Evolutionary conservation across 2,797 vertebrate genomes (phyloP), one percentile per base, ranked within the genome.

Genomic region (Sarcoramphus papa): DNA sequence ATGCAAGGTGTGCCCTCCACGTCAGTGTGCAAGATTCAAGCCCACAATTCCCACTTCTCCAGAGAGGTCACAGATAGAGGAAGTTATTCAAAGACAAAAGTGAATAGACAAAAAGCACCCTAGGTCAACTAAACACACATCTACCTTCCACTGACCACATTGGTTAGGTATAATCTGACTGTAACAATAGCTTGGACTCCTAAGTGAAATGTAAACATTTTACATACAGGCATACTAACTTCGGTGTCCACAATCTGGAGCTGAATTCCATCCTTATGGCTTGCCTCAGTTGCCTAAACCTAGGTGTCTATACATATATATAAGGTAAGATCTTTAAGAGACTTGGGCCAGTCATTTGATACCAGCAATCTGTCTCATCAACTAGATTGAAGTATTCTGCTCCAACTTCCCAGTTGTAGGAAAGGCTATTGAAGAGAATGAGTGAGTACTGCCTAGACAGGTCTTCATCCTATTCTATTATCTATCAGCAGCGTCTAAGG

Each of bases 141-240:
- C 14, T 62, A 8, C 37, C 10, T 68, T 56, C 43, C n/a, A 35
- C 7, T 9, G 43, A 14, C 43, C 33, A 7, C 3, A 0, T 0
- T 20, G 47, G 5, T 4, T 56, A 23, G 19, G 22, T 59, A 14
- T 62, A 48, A 69, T 63, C 33, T 4, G 3, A 17, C 47, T 48
- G 18, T 19, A 41, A 17, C 1, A 9, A 13, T 4, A 48, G 8
- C 28, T 53, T 72, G 21, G 28, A 21, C 24, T 85, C 8, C 20
- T 60, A 33, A 40, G 33, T 7, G 37, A 74, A 75, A 21, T 8
- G 14, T 5, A 30, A 59, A 14, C 15, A 24, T 41, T 93, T 73
- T 47, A 4, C 19, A 33, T 13, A 10, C 21, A 57, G 16, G 30
- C 27, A 47, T 10, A 43, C 2, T 2, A 43, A 56, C 19, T 35